Percentiles rank a stretch among this genome's conserved stretches.
phyloP scores from a whole-genome alignment of 2,113 vertebrate species.

The Notarius lentiginosus region DNA sequence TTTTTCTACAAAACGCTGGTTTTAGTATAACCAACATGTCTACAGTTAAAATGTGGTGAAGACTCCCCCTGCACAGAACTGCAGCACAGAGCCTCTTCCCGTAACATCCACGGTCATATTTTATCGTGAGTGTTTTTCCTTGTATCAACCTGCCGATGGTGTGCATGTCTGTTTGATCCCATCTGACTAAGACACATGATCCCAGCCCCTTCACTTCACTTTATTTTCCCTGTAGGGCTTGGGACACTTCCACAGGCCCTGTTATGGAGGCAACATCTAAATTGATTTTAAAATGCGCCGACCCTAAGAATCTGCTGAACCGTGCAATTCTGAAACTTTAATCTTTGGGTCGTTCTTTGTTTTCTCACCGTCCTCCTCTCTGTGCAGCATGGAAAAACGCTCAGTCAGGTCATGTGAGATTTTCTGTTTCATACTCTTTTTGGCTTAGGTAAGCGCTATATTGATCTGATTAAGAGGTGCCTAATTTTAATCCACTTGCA shows the following conservation, averaged over 20 bases:
- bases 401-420: conserved; percentile 1
- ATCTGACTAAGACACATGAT: neutral
- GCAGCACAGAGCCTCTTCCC: neutral
- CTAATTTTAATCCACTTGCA: neutral
- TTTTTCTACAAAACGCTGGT: too few relatives aligned
- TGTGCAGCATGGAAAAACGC: neutral
- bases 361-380: neutral
- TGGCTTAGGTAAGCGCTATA: neutral
- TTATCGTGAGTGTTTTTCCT: neutral
- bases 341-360: neutral
- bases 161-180: neutral
- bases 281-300: neutral
- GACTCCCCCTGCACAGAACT: neutral
- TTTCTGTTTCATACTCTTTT: neutral
- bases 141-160: neutral
- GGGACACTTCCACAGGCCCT: neutral
- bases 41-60: neutral
- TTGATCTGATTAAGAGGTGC: neutral
- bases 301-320: neutral
- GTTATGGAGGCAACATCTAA: neutral
- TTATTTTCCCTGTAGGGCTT: neutral
- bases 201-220: neutral
- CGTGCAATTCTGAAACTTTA: neutral
- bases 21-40: neutral
- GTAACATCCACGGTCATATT: neutral